phyloP scores from a whole-genome alignment of 2,888 invertebrate genomes.

The Tromatobia lineatoria region DNA sequence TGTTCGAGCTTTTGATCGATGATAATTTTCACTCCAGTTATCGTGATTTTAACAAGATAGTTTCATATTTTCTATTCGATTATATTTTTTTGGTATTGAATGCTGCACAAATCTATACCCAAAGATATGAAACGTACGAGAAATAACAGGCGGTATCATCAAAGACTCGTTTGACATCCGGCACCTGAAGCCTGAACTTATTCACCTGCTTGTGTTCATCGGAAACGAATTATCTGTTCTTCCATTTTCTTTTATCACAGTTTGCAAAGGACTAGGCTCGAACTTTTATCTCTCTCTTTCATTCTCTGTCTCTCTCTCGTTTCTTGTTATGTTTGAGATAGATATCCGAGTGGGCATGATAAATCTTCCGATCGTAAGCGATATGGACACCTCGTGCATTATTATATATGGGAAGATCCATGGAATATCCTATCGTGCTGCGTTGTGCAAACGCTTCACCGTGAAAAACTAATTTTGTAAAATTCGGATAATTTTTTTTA shows the following conservation, averaged over 20 bases:
- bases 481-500: too few species aligned
- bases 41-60: too few species aligned
- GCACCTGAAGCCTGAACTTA: constrained; percentile 34
- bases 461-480: constrained; percentile 49
- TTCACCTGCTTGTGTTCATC: constrained; percentile 44
- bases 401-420: constrained; percentile 57
- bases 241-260: constrained; percentile 34
- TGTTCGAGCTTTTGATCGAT: too few species aligned
- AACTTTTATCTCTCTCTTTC: constrained; percentile 65
- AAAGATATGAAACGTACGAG: not conserved
- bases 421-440: constrained; percentile 68
- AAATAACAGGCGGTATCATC: constrained; percentile 29
- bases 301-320: constrained; percentile 4
- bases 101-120: not conserved
- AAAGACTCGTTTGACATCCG: constrained; percentile 23
- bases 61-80: too few species aligned
- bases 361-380: constrained; percentile 74
- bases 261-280: constrained; percentile 74
- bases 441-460: constrained; percentile 75
- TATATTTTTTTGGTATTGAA: not conserved
- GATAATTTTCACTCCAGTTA: too few species aligned
- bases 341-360: constrained; percentile 23
- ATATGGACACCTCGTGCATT: constrained; percentile 71
- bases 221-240: constrained; percentile 19
- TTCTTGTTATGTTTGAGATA: constrained; percentile 70